phyloP scores from a whole-genome alignment of 2,113 vertebrate species.

The Conger conger region DNA sequence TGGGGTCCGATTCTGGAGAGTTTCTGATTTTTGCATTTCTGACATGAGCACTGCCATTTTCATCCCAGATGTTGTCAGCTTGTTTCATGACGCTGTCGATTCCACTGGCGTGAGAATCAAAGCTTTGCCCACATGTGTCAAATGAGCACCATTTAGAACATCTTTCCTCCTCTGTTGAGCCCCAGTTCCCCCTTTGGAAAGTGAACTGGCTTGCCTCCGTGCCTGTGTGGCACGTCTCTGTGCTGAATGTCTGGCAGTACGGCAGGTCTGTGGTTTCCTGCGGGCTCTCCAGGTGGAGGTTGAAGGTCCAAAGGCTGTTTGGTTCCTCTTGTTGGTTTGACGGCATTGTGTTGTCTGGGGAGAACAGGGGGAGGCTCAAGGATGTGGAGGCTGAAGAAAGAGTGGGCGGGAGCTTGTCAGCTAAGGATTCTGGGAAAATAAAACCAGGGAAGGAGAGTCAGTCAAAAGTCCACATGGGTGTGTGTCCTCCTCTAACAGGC shows the following conservation, averaged over 20 bases:
- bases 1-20: constrained; percentile 14
- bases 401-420: not conserved
- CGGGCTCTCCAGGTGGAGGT: constrained; percentile 7
- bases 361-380: not conserved
- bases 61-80: constrained; percentile 24
- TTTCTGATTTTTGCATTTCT: constrained; percentile 30
- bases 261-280: not conserved
- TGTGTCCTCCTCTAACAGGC: not conserved
- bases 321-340: not conserved
- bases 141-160: constrained; percentile 13
- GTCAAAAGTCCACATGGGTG: not conserved
- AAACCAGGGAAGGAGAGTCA: not conserved
- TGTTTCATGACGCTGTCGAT: constrained; percentile 30
- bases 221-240: not conserved
- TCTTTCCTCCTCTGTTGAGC: not conserved
- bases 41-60: constrained; percentile 27
- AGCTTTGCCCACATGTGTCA: constrained; percentile 17
- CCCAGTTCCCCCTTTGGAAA: not conserved
- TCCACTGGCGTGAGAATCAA: not conserved
- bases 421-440: constrained; percentile 6
- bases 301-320: constrained; percentile 4
- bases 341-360: not conserved
- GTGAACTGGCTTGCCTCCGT: constrained; percentile 4
- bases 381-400: not conserved
- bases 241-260: not conserved